A percentile compares a stretch with the other conserved stretches of the same genome.
phyloP scores from a whole-genome alignment of 1,140 invertebrate species.

The Trialeurodes vaporariorum region DNA sequence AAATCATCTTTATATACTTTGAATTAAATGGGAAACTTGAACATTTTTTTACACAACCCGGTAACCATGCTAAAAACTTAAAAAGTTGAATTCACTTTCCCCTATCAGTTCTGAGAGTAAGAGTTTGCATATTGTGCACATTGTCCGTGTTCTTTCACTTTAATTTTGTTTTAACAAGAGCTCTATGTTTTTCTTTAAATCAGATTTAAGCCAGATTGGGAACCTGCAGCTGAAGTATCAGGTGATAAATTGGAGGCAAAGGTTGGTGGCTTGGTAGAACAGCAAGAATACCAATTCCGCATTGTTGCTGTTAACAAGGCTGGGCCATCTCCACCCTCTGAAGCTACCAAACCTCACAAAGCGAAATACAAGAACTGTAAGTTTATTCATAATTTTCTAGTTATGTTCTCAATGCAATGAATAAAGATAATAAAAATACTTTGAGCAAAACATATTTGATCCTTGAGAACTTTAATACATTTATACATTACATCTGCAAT shows the following conservation, averaged over 20 bases:
- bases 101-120: too few species aligned
- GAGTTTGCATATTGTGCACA: too few species aligned
- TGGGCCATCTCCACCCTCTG: constrained; percentile 83
- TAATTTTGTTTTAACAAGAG: not conserved
- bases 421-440: too few species aligned
- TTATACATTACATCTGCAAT: too few species aligned
- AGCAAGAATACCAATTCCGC: constrained; percentile 88
- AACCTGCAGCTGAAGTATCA: constrained; percentile 64
- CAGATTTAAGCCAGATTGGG: constrained; percentile 59
- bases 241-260: constrained; percentile 63
- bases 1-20: too few species aligned
- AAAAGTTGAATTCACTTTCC: too few species aligned
- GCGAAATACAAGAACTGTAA: constrained; percentile 81
- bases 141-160: too few species aligned
- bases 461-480: too few species aligned
- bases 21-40: too few species aligned
- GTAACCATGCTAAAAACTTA: too few species aligned
- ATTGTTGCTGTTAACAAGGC: constrained; percentile 94
- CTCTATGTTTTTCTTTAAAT: constrained; percentile 14
- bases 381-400: constrained; percentile 26
- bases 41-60: too few species aligned
- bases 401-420: not conserved
- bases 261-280: constrained; percentile 78
- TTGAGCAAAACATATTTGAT: too few species aligned
- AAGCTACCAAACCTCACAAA: constrained; percentile 81